Base-by-base conservation (phyloP, 2,888 invertebrate species). In the Nasonia oneida region DNA sequence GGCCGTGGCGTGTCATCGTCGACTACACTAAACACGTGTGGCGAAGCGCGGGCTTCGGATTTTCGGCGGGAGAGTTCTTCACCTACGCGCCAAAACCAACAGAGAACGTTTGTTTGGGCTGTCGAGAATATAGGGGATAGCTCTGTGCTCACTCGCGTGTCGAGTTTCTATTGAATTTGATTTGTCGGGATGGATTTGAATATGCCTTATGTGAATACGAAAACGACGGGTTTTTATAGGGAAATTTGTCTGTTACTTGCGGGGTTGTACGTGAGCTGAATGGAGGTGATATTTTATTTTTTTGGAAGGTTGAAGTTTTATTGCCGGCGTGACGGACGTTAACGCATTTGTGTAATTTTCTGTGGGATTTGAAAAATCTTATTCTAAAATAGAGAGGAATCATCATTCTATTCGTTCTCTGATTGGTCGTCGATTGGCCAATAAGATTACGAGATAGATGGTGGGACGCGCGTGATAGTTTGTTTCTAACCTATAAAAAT, bases 1-100 rank as follows among this genome's bases (percentile, higher is more conserved):
- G 33, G 29, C 67, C 67, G 33, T 29, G 33, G 29, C 67, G 3
- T 33, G 64, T 67, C 64, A 67, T 67, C 64, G 33, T 67, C 29
- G 33, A 67, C 67, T 67, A 67, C 67, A 33, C 23, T 61, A 6
- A 4, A 57, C 18, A 57, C 18, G 57, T n/a, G 57, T n/a, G 57
- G 18, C n/a, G 57, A 15, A 18, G n/a, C 18, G 5, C 57, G 57
- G n/a, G 5, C 5, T 23, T 14, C 67, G 14, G 67, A 67, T 67
- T 67, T 67, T 67, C 33, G 67, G 15, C 29, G 67, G 29, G 12
- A 29, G 2, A 67, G 33, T 2, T 67, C 33, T 67, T 67, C 67
- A 67, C 67, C 67, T 67, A 67, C 67, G 67, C 67, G 67, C 67
- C 67, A 73, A 73, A 42, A 73, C 39, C n/a, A 42, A 73, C 33